These are phyloP conservation scores for Oceanites oceanicus DNA, from an alignment of 2,113 vertebrate genomes.

Conservation along the genomic window DNA sequence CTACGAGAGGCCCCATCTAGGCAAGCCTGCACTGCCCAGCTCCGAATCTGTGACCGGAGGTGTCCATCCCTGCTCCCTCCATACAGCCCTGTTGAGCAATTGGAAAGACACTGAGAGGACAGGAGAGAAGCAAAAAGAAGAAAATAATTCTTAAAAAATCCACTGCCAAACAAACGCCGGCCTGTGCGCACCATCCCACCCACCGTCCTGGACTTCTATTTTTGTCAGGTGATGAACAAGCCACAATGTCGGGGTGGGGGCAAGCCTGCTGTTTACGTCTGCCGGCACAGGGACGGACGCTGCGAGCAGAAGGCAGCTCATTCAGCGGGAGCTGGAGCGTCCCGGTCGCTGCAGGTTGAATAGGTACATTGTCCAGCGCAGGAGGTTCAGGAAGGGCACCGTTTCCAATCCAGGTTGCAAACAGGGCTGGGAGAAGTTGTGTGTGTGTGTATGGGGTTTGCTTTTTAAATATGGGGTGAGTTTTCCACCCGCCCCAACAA, in stretches of 20 bases:
- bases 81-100: not conserved
- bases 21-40: accelerated
- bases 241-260: conserved; percentile 41
- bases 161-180: conserved; percentile 14
- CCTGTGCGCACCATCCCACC: conserved; percentile 35
- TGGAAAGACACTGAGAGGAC: conserved; percentile 48
- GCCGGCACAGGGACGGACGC: conserved; percentile 31
- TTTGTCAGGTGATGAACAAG: conserved; percentile 58
- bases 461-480: not conserved
- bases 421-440: not conserved
- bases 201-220: conserved; percentile 39
- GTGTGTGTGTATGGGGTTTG: not conserved
- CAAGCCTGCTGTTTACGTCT: conserved; percentile 65
- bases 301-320: conserved; percentile 62
- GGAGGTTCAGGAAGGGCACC: conserved; percentile 54
- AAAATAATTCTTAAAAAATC: not conserved
- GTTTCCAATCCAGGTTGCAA: conserved; percentile 21
- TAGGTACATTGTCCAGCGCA: conserved; percentile 63
- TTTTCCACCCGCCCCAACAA: not conserved
- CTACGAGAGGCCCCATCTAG: not conserved
- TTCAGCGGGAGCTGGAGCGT: conserved; percentile 33
- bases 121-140: conserved; percentile 1
- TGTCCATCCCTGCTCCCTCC: not conserved
- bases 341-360: conserved; percentile 63
- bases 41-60: not conserved